Evolutionary conservation across 2,113 vertebrate genomes (phyloP).

Genomic region (Chionodraco myersi): DNA sequence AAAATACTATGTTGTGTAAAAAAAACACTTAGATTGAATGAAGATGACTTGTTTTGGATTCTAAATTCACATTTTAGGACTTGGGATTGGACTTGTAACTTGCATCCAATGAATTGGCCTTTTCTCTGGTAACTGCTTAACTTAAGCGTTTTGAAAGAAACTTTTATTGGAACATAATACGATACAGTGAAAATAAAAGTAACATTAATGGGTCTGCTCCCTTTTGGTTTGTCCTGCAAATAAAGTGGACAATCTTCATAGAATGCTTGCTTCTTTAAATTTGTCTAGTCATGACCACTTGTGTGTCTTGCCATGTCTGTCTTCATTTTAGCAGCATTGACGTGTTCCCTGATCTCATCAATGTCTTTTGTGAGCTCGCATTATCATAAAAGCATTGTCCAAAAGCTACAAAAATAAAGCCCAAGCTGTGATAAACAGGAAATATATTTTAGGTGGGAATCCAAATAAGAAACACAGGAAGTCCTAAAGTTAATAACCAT

Average conservation of each 20-base stretch:
- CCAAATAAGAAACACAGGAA: slow-evolving; percentile 22
- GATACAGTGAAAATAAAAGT: too few species aligned
- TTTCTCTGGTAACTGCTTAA: too few species aligned
- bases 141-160: too few species aligned
- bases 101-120: too few species aligned
- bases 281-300: slow-evolving; percentile 4
- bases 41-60: too few species aligned
- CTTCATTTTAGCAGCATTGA: not conserved
- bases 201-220: not conserved
- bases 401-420: slow-evolving; percentile 14
- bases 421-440: slow-evolving; percentile 11
- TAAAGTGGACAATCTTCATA: not conserved
- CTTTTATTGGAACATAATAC: too few species aligned
- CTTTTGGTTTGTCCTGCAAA: not conserved
- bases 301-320: slow-evolving; percentile 8
- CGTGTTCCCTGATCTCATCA: slow-evolving; percentile 14
- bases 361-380: not conserved
- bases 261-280: slow-evolving; percentile 1
- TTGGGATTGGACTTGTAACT: too few species aligned
- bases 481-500: slow-evolving; percentile 24
- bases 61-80: too few species aligned
- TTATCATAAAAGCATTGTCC: slow-evolving; percentile 13
- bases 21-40: too few species aligned
- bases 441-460: slow-evolving; percentile 31
- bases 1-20: too few species aligned